Base-by-base conservation (phyloP, 2,113 vertebrate genomes). In the Xiphophorus couchianus region DNA sequence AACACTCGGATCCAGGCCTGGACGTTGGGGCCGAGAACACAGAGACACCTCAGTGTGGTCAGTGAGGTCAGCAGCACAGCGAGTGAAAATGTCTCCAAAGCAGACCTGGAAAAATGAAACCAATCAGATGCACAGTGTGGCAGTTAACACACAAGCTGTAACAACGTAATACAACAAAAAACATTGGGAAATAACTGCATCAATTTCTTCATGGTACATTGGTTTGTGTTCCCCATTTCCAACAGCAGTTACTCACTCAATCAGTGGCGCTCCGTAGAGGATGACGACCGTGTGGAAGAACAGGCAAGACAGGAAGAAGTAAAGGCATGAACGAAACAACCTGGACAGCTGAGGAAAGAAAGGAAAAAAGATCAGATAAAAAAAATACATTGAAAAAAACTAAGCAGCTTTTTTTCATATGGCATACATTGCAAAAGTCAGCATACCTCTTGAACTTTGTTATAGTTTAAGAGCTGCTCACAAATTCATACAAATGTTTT, bases 1-100 rank as follows among this genome's bases (percentile, higher is more conserved):
- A 99, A 99, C 62, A 99, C 97, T 73, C 96, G 94, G 76, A 99
- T 95, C 98, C 98, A 99, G 0, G 96, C 95, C 85, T 96, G 97
- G 66, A 97, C 42, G 7, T 97, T 98, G 87, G 98, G 98, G 74
- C 98, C 98, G 54, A 98, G 93, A 66, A 97, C 77, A 89, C 97
- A 99, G 29, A 99, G 94, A 88, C 97, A 98, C 62, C 97, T 95
- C 72, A 99, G 87, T 3, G 97, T 96, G 84, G 97, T 99, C 64
- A 97, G 95, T 1, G 96, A 96, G 73, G 97, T 97, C 71, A 99
- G 90, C 8, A 97, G 91, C 84, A 98, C 95, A 13, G 97, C 93
- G 33, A 99, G 95, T 60, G 96, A 95, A 91, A 98, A 99, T 0
- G 98, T 99, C 91, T 99, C 98, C 78, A 96, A 85, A 11, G 95